Conservation (phyloP, 2,888 invertebrate genomes). For the Clanis bilineata region DNA sequence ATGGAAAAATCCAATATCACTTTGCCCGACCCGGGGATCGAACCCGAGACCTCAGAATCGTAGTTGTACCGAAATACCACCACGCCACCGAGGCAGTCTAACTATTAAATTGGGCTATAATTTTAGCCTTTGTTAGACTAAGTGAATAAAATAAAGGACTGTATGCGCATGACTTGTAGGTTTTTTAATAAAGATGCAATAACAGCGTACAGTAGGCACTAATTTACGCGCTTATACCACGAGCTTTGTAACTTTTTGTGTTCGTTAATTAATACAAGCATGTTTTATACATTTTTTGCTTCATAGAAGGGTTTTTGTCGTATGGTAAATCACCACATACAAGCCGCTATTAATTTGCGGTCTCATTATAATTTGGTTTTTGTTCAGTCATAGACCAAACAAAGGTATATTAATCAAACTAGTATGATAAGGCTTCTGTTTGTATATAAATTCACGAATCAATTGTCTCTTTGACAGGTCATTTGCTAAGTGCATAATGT, state of each 20-base stretch:
- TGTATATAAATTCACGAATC: conserved; percentile 57
- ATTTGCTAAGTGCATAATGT: conserved; percentile 60
- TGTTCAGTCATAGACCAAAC: conserved; percentile 33
- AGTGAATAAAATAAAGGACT: neutral
- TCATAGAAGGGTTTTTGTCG: neutral
- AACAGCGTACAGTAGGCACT: neutral
- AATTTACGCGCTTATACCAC: neutral
- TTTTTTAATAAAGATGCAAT: neutral
- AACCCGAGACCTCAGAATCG: no score
- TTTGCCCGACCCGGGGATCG: no score
- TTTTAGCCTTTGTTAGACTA: neutral
- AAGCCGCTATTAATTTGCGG: conserved; percentile 20
- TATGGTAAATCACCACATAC: neutral
- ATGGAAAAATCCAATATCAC: no score
- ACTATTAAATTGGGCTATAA: neutral
- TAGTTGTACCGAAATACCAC: no score
- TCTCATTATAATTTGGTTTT: conserved; percentile 31
- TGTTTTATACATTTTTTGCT: neutral
- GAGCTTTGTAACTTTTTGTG: neutral
- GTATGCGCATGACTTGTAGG: neutral
- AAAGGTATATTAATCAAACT: conserved; percentile 53
- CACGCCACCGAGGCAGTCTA: no score
- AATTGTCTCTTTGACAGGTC: conserved; percentile 65
- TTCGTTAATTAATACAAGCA: neutral
- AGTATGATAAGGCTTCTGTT: conserved; percentile 48